These are phyloP conservation scores for Brachionus manjavacas DNA, from an alignment of 1,140 invertebrate genomes.

Conservation along the genomic window DNA sequence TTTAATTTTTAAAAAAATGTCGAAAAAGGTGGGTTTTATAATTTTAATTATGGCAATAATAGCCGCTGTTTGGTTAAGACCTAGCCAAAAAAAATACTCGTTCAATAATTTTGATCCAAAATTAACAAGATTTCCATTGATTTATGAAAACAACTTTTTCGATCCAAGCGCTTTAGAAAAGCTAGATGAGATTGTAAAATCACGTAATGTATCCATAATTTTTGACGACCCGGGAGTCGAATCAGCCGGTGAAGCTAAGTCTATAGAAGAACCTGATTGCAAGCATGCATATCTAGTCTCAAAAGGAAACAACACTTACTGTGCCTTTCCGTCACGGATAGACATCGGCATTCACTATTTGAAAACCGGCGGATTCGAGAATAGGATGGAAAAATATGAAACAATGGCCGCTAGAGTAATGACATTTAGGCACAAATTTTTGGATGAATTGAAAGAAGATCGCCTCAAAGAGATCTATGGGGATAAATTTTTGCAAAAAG, in stretches of 20 bases:
- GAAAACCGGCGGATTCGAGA: slow-evolving; percentile 25
- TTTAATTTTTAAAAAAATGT: background rate
- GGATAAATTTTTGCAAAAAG: slow-evolving; percentile 10
- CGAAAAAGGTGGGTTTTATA: background rate
- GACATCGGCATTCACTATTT: slow-evolving; percentile 31
- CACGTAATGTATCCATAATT: background rate
- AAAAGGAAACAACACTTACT: slow-evolving; percentile 2
- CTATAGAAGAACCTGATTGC: slow-evolving; percentile 4
- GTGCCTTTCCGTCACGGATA: slow-evolving; percentile 10
- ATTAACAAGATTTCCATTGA: background rate
- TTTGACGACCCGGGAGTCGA: slow-evolving; percentile 23
- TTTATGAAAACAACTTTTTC: slow-evolving; percentile 36
- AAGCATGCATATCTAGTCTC: background rate
- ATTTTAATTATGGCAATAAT: background rate
- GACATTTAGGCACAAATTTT: slow-evolving; percentile 35
- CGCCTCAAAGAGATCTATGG: slow-evolving; percentile 3
- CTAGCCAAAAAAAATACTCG: background rate
- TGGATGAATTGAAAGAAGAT: slow-evolving; percentile 6
- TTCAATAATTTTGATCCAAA: slow-evolving; percentile 15
- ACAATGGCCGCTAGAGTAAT: slow-evolving; percentile 23
- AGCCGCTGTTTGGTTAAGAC: background rate
- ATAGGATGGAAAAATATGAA: slow-evolving; percentile 40
- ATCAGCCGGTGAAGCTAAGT: background rate
- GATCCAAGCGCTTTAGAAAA: background rate
- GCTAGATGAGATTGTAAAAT: slow-evolving; percentile 1